phyloP scores from a whole-genome alignment of 2,888 invertebrate species.

The Drosophila tanythrix region DNA sequence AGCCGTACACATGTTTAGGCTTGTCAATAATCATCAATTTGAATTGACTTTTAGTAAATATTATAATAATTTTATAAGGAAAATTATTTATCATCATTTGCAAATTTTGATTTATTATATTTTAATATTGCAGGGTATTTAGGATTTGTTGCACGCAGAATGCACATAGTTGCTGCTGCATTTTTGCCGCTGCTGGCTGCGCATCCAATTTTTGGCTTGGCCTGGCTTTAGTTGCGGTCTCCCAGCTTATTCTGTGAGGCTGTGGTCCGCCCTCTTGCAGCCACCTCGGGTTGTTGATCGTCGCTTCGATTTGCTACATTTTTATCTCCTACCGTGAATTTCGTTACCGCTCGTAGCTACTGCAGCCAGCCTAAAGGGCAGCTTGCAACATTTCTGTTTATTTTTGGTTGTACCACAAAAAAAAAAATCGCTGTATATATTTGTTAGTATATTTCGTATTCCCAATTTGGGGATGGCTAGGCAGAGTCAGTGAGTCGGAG shows the following conservation, averaged over 20 bases:
- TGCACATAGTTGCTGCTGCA: not conserved
- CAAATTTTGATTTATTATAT: not conserved
- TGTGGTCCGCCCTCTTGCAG: constrained; percentile 39
- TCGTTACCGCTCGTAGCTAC: constrained; percentile 80
- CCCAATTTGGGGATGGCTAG: constrained; percentile 29
- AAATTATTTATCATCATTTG: accelerated
- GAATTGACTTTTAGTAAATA: not conserved
- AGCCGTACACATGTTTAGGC: not conserved
- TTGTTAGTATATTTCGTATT: constrained; percentile 11
- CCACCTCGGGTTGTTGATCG: constrained; percentile 78
- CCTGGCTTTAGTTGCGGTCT: constrained; percentile 24
- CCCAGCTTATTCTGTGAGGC: constrained; percentile 28
- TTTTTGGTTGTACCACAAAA: constrained; percentile 25
- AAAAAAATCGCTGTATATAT: constrained; percentile 6
- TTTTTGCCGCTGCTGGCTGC: constrained; percentile 39
- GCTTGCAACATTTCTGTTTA: constrained; percentile 22
- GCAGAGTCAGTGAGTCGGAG: constrained; percentile 3
- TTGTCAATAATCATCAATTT: too few species aligned
- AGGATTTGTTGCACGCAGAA: not conserved
- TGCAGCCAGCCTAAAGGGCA: constrained; percentile 67
- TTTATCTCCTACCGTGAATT: constrained; percentile 82
- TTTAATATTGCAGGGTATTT: not conserved
- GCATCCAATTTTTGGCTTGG: constrained; percentile 58
- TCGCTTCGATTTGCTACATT: constrained; percentile 78
- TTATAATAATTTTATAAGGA: not conserved